Conservation (phyloP, 2,797 vertebrate genomes). For the Sus cebifrons region DNA sequence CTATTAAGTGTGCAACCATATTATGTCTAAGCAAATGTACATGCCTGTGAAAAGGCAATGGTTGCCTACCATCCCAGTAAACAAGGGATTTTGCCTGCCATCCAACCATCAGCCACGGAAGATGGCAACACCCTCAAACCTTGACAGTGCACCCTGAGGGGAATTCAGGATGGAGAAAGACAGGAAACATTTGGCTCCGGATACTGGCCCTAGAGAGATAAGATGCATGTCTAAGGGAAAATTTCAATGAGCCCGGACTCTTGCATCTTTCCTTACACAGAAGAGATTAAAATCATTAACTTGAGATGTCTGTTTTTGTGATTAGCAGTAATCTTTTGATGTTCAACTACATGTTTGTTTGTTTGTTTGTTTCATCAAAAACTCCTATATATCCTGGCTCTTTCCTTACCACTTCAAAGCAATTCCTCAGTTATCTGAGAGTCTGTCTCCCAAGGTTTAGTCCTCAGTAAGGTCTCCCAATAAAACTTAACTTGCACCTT, state of each 20-base stretch:
- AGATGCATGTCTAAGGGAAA: not conserved
- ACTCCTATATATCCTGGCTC: not conserved
- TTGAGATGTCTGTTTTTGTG: not conserved
- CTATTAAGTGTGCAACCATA: not conserved
- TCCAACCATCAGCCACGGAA: not conserved
- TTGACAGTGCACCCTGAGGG: not conserved
- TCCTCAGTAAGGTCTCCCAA: not conserved
- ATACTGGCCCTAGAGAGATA: not conserved
- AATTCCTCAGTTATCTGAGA: not conserved
- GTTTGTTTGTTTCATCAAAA: not conserved
- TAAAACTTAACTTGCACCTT: not conserved
- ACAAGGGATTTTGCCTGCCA: not conserved
- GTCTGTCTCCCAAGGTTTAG: fast-evolving
- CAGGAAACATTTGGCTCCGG: not conserved
- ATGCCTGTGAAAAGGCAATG: not conserved
- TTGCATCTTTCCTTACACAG: not conserved
- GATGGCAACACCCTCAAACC: not conserved
- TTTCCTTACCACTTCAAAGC: not conserved
- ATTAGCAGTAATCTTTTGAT: not conserved
- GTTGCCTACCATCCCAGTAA: not conserved
- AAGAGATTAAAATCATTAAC: not conserved
- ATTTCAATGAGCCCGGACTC: not conserved
- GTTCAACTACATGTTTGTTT: not conserved
- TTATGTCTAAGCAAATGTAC: not conserved
- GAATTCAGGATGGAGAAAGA: not conserved